Evolutionary conservation across 2,888 invertebrate species (phyloP).

Genomic region (Terebella lapidaria): DNA sequence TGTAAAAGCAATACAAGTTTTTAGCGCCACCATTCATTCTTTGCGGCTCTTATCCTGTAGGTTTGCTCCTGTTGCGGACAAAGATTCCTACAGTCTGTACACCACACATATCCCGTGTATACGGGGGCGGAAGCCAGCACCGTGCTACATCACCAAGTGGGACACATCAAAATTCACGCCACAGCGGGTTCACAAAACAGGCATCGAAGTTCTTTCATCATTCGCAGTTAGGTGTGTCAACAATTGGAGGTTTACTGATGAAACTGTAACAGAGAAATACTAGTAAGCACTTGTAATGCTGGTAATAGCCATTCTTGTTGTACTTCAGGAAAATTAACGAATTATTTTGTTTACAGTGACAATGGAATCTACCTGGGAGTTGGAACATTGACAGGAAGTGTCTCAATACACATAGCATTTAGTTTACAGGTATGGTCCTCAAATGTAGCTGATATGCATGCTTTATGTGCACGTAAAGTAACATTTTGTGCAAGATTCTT

Average conservation of each 20-base stretch:
- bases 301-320: background rate
- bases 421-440: constrained; percentile 66
- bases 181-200: constrained; percentile 59
- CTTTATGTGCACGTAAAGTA: background rate
- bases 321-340: background rate
- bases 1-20: too few relatives aligned
- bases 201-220: constrained; percentile 50
- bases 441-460: background rate
- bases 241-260: background rate
- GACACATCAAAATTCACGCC: constrained; percentile 61
- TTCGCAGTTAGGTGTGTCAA: constrained; percentile 42
- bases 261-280: background rate
- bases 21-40: too few relatives aligned
- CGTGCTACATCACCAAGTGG: constrained; percentile 77
- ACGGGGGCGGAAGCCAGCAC: constrained; percentile 56
- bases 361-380: constrained; percentile 82
- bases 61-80: constrained; percentile 66
- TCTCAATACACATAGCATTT: constrained; percentile 84
- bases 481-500: background rate
- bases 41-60: too few relatives aligned
- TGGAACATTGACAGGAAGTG: constrained; percentile 90
- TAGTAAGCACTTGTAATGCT: background rate
- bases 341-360: constrained; percentile 58
- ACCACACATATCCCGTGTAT: constrained; percentile 72
- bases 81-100: constrained; percentile 62